Conservation (phyloP, 1,140 invertebrate species). For the Cyphomyrmex costatus region DNA sequence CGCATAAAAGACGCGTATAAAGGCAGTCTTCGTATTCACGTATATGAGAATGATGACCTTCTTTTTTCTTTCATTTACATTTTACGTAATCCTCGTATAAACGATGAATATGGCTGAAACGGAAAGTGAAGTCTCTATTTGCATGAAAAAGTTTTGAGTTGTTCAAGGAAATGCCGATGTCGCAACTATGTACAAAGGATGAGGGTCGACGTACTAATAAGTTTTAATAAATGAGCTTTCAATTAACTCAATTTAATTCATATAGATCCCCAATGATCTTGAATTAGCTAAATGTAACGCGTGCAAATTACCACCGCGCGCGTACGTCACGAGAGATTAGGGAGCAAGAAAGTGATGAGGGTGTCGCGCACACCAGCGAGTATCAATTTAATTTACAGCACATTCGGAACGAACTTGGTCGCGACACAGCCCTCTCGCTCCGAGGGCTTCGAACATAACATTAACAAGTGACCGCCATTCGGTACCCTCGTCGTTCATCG, state of each 20-base stretch:
- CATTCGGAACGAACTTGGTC: constrained; percentile 41
- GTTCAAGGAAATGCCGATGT: not conserved
- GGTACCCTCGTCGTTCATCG: constrained; percentile 60
- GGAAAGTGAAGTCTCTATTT: not conserved
- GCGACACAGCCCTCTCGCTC: constrained; percentile 27
- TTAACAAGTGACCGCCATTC: constrained; percentile 66
- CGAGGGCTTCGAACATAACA: constrained; percentile 34
- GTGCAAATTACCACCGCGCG: constrained; percentile 26
- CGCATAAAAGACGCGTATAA: not conserved
- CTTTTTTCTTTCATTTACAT: not conserved
- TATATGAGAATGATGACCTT: not conserved
- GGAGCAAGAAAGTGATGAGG: constrained; percentile 39
- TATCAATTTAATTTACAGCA: constrained; percentile 64
- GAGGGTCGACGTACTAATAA: not conserved
- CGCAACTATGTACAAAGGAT: not conserved
- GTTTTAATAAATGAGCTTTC: constrained; percentile 29
- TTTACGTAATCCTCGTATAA: not conserved
- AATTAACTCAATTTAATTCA: constrained; percentile 27
- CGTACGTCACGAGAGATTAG: constrained; percentile 43
- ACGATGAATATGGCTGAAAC: not conserved
- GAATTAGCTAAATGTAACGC: constrained; percentile 46
- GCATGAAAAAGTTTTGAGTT: not conserved
- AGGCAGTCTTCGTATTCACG: not conserved
- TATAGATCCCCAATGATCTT: not conserved
- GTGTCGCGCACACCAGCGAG: constrained; percentile 15